A percentile compares a stretch with the other conserved stretches of the same genome.
phyloP scores from a whole-genome alignment of 2,888 invertebrate genomes.

The Hyppa rectilinea region DNA sequence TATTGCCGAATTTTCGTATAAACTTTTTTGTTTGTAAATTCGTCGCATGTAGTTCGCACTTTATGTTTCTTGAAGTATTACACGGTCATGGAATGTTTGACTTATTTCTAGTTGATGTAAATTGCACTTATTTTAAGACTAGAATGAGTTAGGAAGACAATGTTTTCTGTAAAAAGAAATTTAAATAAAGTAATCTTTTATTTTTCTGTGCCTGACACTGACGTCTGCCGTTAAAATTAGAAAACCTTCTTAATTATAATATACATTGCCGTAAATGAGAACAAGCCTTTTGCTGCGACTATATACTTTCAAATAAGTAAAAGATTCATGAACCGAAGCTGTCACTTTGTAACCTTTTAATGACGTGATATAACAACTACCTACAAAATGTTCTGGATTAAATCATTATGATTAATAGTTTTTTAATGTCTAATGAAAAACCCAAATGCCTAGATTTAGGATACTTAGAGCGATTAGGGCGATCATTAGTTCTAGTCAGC shows the following conservation, averaged over 20 bases:
- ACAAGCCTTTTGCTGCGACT: too few species aligned
- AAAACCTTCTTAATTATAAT: background rate
- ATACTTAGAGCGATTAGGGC: background rate
- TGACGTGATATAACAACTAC: background rate
- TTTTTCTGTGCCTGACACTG: slow-evolving; percentile 18
- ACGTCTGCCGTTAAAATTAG: slow-evolving; percentile 32
- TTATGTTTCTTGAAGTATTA: slow-evolving; percentile 27
- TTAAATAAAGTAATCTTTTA: background rate
- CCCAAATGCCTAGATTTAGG: slow-evolving; percentile 1
- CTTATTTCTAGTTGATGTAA: slow-evolving; percentile 33
- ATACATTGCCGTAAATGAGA: too few species aligned
- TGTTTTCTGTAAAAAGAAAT: slow-evolving; percentile 48
- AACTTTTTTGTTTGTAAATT: slow-evolving; percentile 45
- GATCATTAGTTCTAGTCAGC: slow-evolving; percentile 5
- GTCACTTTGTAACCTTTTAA: background rate
- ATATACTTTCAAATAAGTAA: too few species aligned
- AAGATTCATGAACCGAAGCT: too few species aligned
- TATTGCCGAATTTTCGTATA: slow-evolving; percentile 43
- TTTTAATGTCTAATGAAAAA: slow-evolving; percentile 2
- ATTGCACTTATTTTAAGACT: slow-evolving; percentile 66
- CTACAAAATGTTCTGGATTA: background rate
- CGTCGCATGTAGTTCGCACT: slow-evolving; percentile 56
- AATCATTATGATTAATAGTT: slow-evolving; percentile 12
- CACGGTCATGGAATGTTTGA: slow-evolving; percentile 6
- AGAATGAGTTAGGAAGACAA: slow-evolving; percentile 72